Conservation (phyloP, 2,797 vertebrate species). For the Meriones psammophilus region DNA sequence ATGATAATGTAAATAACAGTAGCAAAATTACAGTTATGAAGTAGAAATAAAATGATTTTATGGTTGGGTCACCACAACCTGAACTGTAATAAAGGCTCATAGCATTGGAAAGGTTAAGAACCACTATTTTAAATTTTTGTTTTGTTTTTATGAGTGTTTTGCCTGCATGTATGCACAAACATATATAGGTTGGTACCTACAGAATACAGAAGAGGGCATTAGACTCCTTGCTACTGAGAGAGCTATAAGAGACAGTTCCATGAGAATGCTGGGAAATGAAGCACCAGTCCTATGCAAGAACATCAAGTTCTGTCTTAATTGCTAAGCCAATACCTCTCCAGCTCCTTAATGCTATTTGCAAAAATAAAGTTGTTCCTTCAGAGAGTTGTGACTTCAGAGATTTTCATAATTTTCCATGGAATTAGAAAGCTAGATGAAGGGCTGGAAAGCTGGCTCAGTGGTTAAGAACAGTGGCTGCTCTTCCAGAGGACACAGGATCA, state of each 20-base stretch:
- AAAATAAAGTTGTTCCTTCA: slow-evolving; percentile 23
- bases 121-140: not conserved
- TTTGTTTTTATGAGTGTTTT: not conserved
- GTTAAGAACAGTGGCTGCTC: too few species aligned
- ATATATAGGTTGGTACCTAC: not conserved
- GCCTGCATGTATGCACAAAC: not conserved
- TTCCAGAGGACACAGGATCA: too few species aligned
- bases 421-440: not conserved
- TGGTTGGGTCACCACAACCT: not conserved
- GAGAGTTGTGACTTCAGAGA: not conserved
- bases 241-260: not conserved
- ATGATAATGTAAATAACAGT: not conserved
- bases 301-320: not conserved
- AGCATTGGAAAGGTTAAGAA: not conserved
- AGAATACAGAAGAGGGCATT: not conserved
- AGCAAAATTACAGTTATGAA: not conserved
- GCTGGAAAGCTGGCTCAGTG: too few species aligned
- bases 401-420: slow-evolving; percentile 34
- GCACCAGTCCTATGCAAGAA: not conserved
- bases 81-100: not conserved
- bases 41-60: not conserved
- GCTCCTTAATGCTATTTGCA: not conserved
- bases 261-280: not conserved
- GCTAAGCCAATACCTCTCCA: not conserved
- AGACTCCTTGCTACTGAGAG: not conserved